Percentiles rank a stretch among this genome's conserved stretches.
Conservation (phyloP, 23 tunicate species). For the Aplidium turbinatum region DNA sequence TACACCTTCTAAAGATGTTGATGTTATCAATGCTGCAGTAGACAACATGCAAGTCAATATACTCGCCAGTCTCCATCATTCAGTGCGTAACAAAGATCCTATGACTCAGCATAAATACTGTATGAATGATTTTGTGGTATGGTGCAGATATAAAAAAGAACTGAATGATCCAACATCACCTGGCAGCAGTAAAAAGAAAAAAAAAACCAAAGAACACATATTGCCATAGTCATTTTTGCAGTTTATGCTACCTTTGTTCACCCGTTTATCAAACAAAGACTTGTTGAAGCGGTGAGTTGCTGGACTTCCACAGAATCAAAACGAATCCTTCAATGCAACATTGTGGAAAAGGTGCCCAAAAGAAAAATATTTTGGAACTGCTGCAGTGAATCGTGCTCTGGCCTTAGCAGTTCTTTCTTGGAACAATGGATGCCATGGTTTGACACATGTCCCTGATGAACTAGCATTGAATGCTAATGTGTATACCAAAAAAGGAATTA, state of each 20-base stretch:
- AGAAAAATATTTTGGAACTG: slow-evolving; percentile 19
- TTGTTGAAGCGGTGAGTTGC: slow-evolving; percentile 23
- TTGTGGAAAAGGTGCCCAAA: slow-evolving; percentile 32
- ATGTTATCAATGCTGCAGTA: slow-evolving; percentile 10
- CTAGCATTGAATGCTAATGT: not conserved
- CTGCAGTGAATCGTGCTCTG: not conserved
- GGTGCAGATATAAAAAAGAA: not conserved
- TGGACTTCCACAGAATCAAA: slow-evolving; percentile 33
- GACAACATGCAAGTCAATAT: slow-evolving; percentile 6
- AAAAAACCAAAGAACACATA: not conserved
- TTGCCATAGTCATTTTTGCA: slow-evolving; percentile 15
- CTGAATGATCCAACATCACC: not conserved
- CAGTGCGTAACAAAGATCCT: slow-evolving; percentile 10
- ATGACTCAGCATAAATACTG: slow-evolving; percentile 18
- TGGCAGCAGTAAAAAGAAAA: not conserved
- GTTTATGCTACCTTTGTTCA: slow-evolving; percentile 15
- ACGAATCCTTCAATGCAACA: slow-evolving; percentile 38
- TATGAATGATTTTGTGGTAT: not conserved
- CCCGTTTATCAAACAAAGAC: slow-evolving; percentile 4
- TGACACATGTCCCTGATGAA: not conserved
- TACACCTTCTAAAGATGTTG: slow-evolving; percentile 18
- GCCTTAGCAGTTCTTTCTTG: not conserved
- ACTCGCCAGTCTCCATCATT: slow-evolving; percentile 11
- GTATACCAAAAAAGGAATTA: not conserved
- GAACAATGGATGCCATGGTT: slow-evolving; percentile 8